These are phyloP conservation scores for Cryptus viduatorius DNA, from an alignment of 2,888 invertebrate genomes.

Conservation along the genomic window DNA sequence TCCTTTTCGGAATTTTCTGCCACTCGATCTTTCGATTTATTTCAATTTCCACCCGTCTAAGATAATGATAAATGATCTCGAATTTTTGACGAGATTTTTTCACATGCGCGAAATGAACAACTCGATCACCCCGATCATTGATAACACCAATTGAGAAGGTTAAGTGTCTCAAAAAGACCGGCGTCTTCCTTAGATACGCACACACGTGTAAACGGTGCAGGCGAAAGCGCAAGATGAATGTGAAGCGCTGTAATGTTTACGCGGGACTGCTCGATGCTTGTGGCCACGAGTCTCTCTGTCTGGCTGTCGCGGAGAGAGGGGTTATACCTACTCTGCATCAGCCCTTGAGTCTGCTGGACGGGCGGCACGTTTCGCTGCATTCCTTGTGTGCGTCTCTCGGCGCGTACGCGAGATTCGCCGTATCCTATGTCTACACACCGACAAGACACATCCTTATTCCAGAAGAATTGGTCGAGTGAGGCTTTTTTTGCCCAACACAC, in stretches of 20 bases:
- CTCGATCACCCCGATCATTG: neutral
- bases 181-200: neutral
- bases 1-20: too few species aligned
- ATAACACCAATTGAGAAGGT: constrained; percentile 11
- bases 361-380: constrained; percentile 36
- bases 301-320: constrained; percentile 62
- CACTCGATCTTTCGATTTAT: too few species aligned
- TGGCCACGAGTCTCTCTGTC: constrained; percentile 75
- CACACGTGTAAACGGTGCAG: constrained; percentile 27
- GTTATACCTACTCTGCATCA: constrained; percentile 73
- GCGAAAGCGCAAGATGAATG: constrained; percentile 64
- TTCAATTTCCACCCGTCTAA: too few species aligned
- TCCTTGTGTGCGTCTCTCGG: constrained; percentile 38
- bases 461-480: neutral
- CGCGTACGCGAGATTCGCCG: constrained; percentile 10
- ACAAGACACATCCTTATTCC: neutral
- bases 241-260: constrained; percentile 80
- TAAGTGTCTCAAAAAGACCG: neutral
- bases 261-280: constrained; percentile 80
- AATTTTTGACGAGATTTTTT: neutral
- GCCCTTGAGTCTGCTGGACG: constrained; percentile 71
- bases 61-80: neutral
- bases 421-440: neutral
- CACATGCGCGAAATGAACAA: neutral
- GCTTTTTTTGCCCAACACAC: neutral